Evolutionary conservation across 2,797 vertebrate species (phyloP).

Genomic region (Mastacembelus armatus): DNA sequence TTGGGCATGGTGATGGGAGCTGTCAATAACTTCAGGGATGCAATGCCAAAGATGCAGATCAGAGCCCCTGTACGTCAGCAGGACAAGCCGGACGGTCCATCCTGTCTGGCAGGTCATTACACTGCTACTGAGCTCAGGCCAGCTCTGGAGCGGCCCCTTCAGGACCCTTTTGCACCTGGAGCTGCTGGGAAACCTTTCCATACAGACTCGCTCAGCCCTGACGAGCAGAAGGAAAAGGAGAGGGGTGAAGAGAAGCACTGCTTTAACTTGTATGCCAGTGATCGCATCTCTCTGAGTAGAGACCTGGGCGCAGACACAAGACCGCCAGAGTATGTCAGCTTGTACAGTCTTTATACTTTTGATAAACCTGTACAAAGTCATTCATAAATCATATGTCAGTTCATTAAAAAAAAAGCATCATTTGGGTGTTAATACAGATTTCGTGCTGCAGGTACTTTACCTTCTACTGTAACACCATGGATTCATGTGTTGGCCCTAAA

Average conservation of each 20-base stretch:
- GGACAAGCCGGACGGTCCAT: constrained; percentile 69
- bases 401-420: too few species aligned
- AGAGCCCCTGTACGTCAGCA: constrained; percentile 89
- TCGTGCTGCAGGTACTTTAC: neutral
- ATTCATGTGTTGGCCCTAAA: constrained; percentile 13
- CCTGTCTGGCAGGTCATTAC: constrained; percentile 91
- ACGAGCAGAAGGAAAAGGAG: constrained; percentile 93
- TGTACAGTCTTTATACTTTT: constrained; percentile 9
- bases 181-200: constrained; percentile 93
- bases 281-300: constrained; percentile 95
- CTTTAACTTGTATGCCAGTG: constrained; percentile 97
- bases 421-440: constrained; percentile 6
- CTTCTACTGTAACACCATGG: neutral
- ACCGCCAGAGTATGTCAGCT: constrained; percentile 93
- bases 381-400: too few species aligned
- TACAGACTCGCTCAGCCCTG: constrained; percentile 84
- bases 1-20: constrained; percentile 93
- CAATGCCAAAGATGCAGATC: constrained; percentile 98
- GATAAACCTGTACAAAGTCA: neutral
- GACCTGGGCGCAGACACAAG: constrained; percentile 97
- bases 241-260: constrained; percentile 94
- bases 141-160: constrained; percentile 88
- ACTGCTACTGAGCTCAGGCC: constrained; percentile 91
- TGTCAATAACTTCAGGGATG: constrained; percentile 94
- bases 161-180: constrained; percentile 91